Conservation (phyloP, 1,140 invertebrate species). For the Lepidotrigona ventralis region DNA sequence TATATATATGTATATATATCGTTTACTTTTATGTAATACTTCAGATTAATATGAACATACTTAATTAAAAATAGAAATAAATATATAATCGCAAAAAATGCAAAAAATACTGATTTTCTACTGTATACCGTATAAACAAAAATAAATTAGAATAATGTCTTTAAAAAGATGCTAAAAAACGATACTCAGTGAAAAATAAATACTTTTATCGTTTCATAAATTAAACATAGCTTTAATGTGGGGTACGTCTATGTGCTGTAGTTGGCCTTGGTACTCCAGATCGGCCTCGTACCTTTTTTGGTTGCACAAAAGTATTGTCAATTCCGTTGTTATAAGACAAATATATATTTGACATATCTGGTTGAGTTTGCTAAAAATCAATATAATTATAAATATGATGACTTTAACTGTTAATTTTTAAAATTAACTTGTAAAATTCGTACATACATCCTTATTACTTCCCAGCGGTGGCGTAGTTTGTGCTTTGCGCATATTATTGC, state of each 20-base stretch:
- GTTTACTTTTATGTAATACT: neutral
- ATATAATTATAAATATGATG: conserved; percentile 20
- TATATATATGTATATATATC: neutral
- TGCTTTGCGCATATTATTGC: conserved; percentile 97
- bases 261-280: conserved; percentile 77
- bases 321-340: conserved; percentile 74
- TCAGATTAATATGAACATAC: neutral
- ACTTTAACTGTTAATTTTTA: conserved; percentile 5
- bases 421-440: conserved; percentile 6
- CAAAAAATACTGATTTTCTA: conserved; percentile 1
- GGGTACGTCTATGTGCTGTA: conserved; percentile 75
- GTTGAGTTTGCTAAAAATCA: conserved; percentile 67
- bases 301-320: conserved; percentile 70
- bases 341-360: conserved; percentile 78
- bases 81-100: conserved; percentile 20
- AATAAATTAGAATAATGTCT: conserved; percentile 37
- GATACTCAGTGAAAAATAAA: conserved; percentile 51
- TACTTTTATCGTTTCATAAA: conserved; percentile 22
- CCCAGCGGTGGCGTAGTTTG: conserved; percentile 67
- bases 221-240: conserved; percentile 57
- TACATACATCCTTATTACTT: conserved; percentile 73
- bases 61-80: conserved; percentile 6
- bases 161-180: conserved; percentile 47
- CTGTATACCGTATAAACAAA: conserved; percentile 28
- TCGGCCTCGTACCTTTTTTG: conserved; percentile 72